Conservation (phyloP, 2,113 vertebrate genomes). For the Cricetomys ansorgei region DNA sequence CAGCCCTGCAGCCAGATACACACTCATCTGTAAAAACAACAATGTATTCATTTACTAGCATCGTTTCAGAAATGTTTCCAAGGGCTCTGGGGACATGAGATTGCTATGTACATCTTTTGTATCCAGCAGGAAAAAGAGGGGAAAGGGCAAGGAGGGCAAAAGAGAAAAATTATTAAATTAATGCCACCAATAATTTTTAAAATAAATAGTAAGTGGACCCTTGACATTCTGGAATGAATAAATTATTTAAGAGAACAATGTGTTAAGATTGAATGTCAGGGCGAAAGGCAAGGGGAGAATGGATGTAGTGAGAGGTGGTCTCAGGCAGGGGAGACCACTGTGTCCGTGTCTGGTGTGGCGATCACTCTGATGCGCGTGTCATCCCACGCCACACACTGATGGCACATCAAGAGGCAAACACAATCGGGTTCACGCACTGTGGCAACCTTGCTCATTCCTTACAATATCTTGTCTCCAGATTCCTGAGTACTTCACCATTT, state of each 20-base stretch:
- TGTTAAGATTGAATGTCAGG: conserved; percentile 94
- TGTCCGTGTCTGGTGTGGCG: conserved; percentile 89
- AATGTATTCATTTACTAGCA: conserved; percentile 68
- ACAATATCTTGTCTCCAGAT: conserved; percentile 92
- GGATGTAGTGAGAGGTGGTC: conserved; percentile 86
- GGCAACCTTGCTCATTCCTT: conserved; percentile 89
- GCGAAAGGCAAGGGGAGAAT: conserved; percentile 86
- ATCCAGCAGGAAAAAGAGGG: conserved; percentile 84
- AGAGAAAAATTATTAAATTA: conserved; percentile 90
- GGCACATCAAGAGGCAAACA: conserved; percentile 88
- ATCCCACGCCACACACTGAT: conserved; percentile 82
- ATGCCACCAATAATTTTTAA: conserved; percentile 92
- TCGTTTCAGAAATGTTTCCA: conserved; percentile 83
- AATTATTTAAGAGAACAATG: conserved; percentile 94
- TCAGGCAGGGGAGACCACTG: conserved; percentile 85
- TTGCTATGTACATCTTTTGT: conserved; percentile 82
- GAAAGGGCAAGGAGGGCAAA: conserved; percentile 73
- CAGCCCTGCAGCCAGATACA: conserved; percentile 62
- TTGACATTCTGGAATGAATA: conserved; percentile 97
- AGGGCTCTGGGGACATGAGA: conserved; percentile 81
- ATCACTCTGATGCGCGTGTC: conserved; percentile 89
- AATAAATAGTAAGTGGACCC: conserved; percentile 95
- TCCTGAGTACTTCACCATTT: conserved; percentile 96
- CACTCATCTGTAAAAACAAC: conserved; percentile 3
- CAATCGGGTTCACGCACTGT: conserved; percentile 87